Base-by-base conservation (phyloP, 2,797 vertebrate species). In the Erethizon dorsatum region DNA sequence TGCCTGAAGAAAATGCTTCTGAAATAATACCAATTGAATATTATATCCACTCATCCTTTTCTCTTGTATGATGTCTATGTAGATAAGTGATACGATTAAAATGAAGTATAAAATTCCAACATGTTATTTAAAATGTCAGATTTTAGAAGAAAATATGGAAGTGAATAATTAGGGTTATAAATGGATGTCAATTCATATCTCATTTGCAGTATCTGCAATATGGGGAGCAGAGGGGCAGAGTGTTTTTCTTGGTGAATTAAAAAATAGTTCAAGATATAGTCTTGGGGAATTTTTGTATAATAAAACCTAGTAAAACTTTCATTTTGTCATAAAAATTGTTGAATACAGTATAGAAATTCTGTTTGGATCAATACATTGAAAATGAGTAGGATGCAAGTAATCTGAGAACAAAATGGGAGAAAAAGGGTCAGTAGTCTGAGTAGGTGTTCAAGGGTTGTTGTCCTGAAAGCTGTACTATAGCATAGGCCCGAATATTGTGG, bases 361-460 rank as follows among this genome's bases (percentile, higher is more conserved):
- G 86, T 85, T 75, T 92, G 28, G 5, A 77, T 96, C 5, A 86
- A 33, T 75, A 57, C 22, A 45, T 45, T 78, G 91, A 63, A 57
- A 83, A 3, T 11, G 1, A 31, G 67, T 83, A 0, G 10, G 37
- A 52, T 88, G 2, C 5, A 83, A 56, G 37, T 79, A 54, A 14
- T 83, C 28, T 31, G 54, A 88, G 22, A 78, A 61, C 20, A 78
- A 31, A 56, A 88, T 4, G 71, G 28, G 45, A 61, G 6, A 91
- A 45, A 71, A 2, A 33, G 69, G 15, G 22, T 71, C 47, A 94
- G 50, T 7, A 63, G 9, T 82, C 33, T 88, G 6, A 88, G 47
- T 6, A 91, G 28, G 47, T 84, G n/a, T 71, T 56, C 6, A 3
- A 37, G 8, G 10, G 52, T 37, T 2, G 0, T 10, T 61, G 47